Conservation (phyloP, 2,797 vertebrate species). For the Lophotriccus pileatus region DNA sequence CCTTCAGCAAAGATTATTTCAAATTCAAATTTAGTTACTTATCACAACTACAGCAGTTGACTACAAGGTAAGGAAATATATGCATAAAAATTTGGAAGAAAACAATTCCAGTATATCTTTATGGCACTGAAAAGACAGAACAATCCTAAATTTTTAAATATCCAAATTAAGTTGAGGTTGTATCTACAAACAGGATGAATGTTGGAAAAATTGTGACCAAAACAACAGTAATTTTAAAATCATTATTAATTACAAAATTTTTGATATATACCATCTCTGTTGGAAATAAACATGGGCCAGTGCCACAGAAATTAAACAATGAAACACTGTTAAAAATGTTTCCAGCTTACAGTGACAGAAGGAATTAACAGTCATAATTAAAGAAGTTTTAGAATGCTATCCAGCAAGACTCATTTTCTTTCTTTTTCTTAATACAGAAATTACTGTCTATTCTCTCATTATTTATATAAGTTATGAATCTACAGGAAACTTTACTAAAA, state of each 20-base stretch:
- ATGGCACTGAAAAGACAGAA: background rate
- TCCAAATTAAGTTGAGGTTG: background rate
- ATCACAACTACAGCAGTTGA: background rate
- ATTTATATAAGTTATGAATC: background rate
- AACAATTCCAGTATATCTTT: background rate
- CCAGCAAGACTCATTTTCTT: background rate
- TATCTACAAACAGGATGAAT: background rate
- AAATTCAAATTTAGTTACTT: background rate
- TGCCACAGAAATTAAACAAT: background rate
- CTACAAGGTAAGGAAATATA: background rate
- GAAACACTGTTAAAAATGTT: background rate
- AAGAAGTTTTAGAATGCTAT: constrained; percentile 13
- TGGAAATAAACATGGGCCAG: background rate
- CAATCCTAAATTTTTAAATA: background rate
- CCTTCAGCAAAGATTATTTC: background rate
- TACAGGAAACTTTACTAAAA: background rate
- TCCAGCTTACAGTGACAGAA: background rate
- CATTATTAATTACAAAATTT: background rate
- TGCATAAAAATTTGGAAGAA: background rate
- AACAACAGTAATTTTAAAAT: background rate
- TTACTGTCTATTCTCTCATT: background rate
- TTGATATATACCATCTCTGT: background rate
- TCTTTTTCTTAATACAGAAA: background rate
- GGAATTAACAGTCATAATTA: constrained; percentile 20
- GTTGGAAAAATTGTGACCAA: background rate